Conservation (phyloP, 2,797 vertebrate genomes). For the Meda fulgida region DNA sequence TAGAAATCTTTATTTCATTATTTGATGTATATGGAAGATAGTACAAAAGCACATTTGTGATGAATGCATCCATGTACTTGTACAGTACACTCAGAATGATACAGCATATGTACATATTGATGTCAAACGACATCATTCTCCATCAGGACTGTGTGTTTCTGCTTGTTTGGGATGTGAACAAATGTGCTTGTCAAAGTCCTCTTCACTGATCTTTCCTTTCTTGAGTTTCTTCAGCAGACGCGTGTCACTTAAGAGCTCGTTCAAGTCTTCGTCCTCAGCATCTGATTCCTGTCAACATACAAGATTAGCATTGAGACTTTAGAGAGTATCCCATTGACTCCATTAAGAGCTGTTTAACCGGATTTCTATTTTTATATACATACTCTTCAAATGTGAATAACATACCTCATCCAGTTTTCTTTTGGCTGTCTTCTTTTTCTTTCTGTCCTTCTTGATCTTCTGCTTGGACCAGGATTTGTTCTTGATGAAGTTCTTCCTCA, state of each 20-base stretch:
- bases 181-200: slow-evolving; percentile 90
- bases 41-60: slow-evolving; percentile 11
- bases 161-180: slow-evolving; percentile 41
- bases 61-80: neutral
- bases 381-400: too few relatives aligned
- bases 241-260: slow-evolving; percentile 90
- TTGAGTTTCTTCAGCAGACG: slow-evolving; percentile 92
- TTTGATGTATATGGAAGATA: neutral
- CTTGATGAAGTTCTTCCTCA: slow-evolving; percentile 76
- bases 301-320: neutral
- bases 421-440: slow-evolving; percentile 82
- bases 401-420: slow-evolving; percentile 85
- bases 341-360: neutral
- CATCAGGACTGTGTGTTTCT: neutral
- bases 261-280: slow-evolving; percentile 82
- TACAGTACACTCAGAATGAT: slow-evolving; percentile 8
- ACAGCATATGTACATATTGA: slow-evolving; percentile 26
- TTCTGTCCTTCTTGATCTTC: slow-evolving; percentile 87
- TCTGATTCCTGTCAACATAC: slow-evolving; percentile 80
- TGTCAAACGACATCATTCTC: slow-evolving; percentile 6
- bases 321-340: neutral
- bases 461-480: slow-evolving; percentile 96
- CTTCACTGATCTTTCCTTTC: slow-evolving; percentile 88
- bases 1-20: neutral
- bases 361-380: neutral